Conservation (phyloP, 1,140 invertebrate genomes). For the Venturia canescens region DNA sequence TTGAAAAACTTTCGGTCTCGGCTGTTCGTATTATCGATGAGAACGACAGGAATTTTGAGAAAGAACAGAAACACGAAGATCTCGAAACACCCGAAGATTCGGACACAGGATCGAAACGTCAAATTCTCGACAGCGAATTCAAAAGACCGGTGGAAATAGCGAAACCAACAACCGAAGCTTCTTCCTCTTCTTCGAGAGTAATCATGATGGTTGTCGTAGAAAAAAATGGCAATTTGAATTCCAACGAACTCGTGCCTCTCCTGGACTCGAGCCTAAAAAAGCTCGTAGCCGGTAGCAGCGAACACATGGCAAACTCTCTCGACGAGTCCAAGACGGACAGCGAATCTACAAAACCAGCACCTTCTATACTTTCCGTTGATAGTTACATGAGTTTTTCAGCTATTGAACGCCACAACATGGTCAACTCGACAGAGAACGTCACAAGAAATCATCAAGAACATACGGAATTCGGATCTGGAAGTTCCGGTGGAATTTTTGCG, state of each 20-base stretch:
- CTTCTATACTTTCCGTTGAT: slow-evolving; percentile 48
- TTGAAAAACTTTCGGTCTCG: slow-evolving; percentile 10
- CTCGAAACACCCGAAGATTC: not conserved
- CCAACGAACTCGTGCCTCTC: slow-evolving; percentile 60
- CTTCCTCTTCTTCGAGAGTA: slow-evolving; percentile 55
- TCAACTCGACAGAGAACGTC: not conserved
- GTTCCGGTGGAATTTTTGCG: slow-evolving; percentile 61
- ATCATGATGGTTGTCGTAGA: slow-evolving; percentile 69
- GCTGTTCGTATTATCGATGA: slow-evolving; percentile 11
- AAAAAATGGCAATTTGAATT: slow-evolving; percentile 52
- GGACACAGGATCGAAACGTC: not conserved
- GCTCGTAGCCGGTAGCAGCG: slow-evolving; percentile 43
- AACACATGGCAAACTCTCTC: not conserved
- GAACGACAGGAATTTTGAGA: slow-evolving; percentile 21
- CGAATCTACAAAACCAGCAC: not conserved
- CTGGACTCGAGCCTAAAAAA: slow-evolving; percentile 68
- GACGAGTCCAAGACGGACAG: not conserved
- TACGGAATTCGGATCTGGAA: not conserved
- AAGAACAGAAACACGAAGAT: slow-evolving; percentile 18
- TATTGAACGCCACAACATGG: slow-evolving; percentile 29
- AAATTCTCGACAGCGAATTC: slow-evolving; percentile 1
- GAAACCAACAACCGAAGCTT: not conserved
- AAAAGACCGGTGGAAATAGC: slow-evolving; percentile 23
- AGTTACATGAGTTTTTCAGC: slow-evolving; percentile 53
- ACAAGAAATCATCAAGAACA: not conserved